Percentiles rank a stretch among this genome's conserved stretches.
Evolutionary conservation across 2,797 vertebrate species (phyloP).

Genomic region (Dromococcyx pavoninus): DNA sequence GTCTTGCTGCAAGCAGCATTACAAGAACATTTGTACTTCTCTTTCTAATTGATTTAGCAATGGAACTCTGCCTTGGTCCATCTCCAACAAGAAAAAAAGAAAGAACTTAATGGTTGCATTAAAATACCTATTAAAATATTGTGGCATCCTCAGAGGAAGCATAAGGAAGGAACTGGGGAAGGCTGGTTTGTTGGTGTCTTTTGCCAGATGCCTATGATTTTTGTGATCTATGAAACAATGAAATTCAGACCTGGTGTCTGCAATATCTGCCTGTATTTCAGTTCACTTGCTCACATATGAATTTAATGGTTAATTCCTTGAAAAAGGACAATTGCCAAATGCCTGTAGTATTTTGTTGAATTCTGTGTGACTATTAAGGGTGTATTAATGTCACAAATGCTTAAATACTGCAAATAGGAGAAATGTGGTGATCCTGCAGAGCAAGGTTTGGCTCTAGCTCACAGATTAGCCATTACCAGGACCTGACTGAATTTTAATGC

Average conservation of each 20-base stretch:
- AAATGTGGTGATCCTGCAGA: not conserved
- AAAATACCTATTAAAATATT: not conserved
- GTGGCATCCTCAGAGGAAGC: not conserved
- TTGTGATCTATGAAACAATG: not conserved
- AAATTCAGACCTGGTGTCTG: not conserved
- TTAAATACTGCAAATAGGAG: not conserved
- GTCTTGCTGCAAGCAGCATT: constrained; percentile 31
- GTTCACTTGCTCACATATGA: not conserved
- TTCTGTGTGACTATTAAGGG: not conserved
- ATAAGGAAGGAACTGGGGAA: not conserved
- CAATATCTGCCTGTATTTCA: not conserved
- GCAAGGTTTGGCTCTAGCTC: not conserved
- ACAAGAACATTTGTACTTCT: constrained; percentile 17
- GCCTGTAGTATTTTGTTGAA: not conserved
- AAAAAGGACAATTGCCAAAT: not conserved
- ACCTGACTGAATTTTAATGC: not conserved
- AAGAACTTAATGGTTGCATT: not conserved
- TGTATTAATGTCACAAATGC: not conserved
- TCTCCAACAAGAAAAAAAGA: not conserved
- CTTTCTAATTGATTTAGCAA: constrained; percentile 50
- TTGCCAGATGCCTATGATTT: not conserved
- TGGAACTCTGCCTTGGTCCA: constrained; percentile 15
- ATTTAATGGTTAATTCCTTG: not conserved
- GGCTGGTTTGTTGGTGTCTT: not conserved
- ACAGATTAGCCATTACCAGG: not conserved